Base-by-base conservation (phyloP, 2,888 invertebrate genomes). In the Gymnosoma rotundatum region DNA sequence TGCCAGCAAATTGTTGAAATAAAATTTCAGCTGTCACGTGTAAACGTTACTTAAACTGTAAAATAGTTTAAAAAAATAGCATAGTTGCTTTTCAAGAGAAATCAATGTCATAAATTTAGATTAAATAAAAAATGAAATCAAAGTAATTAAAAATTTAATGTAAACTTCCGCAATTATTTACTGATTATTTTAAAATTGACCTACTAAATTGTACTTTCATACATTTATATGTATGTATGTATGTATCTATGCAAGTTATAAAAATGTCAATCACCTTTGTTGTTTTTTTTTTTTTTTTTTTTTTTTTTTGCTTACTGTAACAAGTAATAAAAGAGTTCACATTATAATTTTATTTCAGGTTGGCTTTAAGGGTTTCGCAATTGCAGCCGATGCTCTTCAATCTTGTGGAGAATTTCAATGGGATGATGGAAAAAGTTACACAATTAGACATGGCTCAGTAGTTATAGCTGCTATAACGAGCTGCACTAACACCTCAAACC, bases 401-500 rank as follows among this genome's bases (percentile, higher is more conserved):
- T 92, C 94, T 0, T 93, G 93, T 2, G 96, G 95, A 0, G 95
- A 95, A 87, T 97, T 99, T 92, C 94, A 95, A 74, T 97, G 93
- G 93, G 93, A 93, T 83, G 96, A 98, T 89, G 96, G 96, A 8
- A 93, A 95, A 86, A 95, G 96, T 83, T 98, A 98, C 92, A 93
- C 93, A 54, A 93, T 99, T 86, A 94, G 93, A 0, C 98, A 99
- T 91, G 98, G 99, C 3, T 97, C 98, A 1, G 98, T 99, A 21
- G 96, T 99, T 78, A 98, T 99, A 87, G 98, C 99, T 0, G 99
- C 99, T 72, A 99, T 99, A 88, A 99, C 99, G 0, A 98, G 98
- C 32, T 99, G 99, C 92, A 99, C 99, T 73, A 99, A 99, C 91
- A 99, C 99, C 0, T 97, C 97, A 88, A 99, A 99, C 92, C 99